Evolutionary conservation across 2,888 invertebrate genomes (phyloP).

Genomic region (Actias luna): DNA sequence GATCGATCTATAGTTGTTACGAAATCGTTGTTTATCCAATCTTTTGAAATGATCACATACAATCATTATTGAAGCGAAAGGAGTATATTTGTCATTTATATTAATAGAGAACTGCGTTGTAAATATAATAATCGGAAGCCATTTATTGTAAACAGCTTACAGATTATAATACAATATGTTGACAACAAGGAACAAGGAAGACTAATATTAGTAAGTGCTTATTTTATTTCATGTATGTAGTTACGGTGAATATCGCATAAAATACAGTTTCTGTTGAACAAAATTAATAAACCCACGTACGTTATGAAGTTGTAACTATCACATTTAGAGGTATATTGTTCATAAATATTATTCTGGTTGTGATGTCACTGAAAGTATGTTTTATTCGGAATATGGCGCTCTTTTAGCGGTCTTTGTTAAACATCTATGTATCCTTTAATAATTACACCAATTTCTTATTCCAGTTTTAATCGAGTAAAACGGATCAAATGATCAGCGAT

Average conservation of each 20-base stretch:
- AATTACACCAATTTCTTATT: neutral
- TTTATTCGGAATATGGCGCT: too few species aligned
- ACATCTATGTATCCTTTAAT: too few species aligned
- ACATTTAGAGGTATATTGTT: neutral
- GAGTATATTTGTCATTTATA: neutral
- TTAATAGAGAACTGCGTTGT: neutral
- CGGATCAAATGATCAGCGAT: neutral
- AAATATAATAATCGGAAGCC: neutral
- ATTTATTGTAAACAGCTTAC: neutral
- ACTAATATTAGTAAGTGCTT: neutral
- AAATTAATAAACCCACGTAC: neutral
- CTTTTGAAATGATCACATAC: neutral
- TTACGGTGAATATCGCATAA: neutral
- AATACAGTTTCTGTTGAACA: neutral
- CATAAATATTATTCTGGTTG: neutral
- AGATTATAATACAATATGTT: neutral
- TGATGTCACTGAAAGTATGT: neutral
- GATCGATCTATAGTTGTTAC: neutral
- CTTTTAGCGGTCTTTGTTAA: too few species aligned
- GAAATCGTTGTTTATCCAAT: neutral
- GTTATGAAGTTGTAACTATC: too few species aligned
- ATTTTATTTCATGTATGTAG: neutral
- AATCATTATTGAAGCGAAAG: neutral
- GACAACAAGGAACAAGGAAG: slow-evolving; percentile 2
- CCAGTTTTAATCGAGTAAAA: too few species aligned